A percentile compares a stretch with the other conserved stretches of the same genome.
Evolutionary conservation across 1,140 invertebrate genomes (phyloP).

Genomic region (Aphis craccivora): DNA sequence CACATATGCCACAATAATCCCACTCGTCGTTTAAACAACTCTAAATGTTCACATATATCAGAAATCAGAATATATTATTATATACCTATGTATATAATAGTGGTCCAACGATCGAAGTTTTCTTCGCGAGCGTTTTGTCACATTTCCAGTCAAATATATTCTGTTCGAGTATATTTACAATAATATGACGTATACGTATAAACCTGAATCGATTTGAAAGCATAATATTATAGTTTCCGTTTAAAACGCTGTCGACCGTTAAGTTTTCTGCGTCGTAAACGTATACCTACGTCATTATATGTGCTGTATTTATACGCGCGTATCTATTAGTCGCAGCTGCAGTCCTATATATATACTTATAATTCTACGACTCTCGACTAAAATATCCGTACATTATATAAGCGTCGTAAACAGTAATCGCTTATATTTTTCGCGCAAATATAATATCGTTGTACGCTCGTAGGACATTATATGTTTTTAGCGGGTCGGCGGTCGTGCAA

Average conservation of each 20-base stretch:
- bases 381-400: neutral
- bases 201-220: neutral
- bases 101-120: neutral
- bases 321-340: neutral
- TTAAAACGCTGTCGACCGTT: neutral
- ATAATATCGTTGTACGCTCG: no score
- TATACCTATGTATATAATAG: neutral
- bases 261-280: neutral
- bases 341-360: neutral
- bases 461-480: no score
- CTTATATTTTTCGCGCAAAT: neutral
- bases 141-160: neutral
- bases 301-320: neutral
- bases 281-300: neutral
- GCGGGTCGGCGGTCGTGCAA: no score
- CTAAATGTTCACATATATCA: no score
- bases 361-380: neutral
- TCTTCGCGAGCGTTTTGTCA: neutral
- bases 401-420: neutral
- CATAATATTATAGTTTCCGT: neutral
- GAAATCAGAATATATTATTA: no score
- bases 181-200: neutral
- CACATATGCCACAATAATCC: no score
- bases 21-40: no score
- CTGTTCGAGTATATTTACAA: neutral